phyloP scores from a whole-genome alignment of 2,113 vertebrate species.

The Sturnus vulgaris region DNA sequence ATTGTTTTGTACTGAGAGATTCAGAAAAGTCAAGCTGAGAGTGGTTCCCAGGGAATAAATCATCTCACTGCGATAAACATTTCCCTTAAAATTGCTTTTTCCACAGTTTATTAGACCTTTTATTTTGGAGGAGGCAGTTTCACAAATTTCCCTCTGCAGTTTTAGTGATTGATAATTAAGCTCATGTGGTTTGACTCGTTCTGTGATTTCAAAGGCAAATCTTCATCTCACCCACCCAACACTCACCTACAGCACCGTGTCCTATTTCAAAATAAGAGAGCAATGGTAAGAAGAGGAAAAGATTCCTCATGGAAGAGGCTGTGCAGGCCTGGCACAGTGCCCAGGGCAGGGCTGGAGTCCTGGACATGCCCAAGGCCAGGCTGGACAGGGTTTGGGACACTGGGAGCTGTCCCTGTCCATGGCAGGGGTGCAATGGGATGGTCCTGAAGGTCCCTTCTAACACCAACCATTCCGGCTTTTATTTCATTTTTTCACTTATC shows the following conservation, averaged over 20 bases:
- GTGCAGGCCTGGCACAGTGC: background rate
- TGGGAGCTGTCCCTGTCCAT: background rate
- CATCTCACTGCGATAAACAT: background rate
- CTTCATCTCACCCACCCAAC: background rate
- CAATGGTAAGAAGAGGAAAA: fast-evolving
- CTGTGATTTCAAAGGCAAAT: background rate
- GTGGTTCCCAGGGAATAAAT: slow-evolving; percentile 26
- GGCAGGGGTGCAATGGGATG: background rate
- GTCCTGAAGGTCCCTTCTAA: background rate
- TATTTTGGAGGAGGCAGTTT: background rate
- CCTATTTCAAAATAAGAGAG: background rate
- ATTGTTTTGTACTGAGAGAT: background rate
- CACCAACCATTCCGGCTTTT: background rate
- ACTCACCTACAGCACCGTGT: background rate
- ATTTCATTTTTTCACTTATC: background rate
- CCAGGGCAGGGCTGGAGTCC: background rate
- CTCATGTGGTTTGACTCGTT: background rate
- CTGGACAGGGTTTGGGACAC: background rate
- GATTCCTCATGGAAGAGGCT: background rate
- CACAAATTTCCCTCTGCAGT: background rate
- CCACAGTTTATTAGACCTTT: background rate
- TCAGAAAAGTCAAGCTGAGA: background rate
- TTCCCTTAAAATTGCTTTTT: slow-evolving; percentile 11
- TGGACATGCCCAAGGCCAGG: background rate
- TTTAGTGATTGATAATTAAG: slow-evolving; percentile 6